Percentiles rank a stretch among this genome's conserved stretches.
Conservation (phyloP, 2,113 vertebrate genomes). For the Xenopus borealis region DNA sequence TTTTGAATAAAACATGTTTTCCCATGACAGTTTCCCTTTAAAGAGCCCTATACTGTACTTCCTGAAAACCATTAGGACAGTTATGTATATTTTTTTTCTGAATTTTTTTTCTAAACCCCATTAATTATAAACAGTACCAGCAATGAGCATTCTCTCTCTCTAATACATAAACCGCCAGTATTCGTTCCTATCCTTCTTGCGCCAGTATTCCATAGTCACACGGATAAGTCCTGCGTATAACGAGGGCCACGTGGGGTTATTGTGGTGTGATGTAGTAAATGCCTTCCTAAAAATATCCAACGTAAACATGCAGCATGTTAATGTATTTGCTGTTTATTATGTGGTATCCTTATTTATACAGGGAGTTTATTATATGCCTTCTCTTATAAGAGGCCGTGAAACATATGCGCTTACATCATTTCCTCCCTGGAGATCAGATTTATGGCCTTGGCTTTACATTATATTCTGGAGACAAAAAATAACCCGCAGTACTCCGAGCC, state of each 20-base stretch:
- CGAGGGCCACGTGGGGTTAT: conserved; percentile 21
- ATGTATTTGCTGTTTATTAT: conserved; percentile 13
- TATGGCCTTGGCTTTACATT: neutral
- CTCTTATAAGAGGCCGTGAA: conserved; percentile 4
- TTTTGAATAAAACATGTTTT: no score
- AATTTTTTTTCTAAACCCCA: no score
- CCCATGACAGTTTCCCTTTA: no score
- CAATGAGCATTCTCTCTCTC: no score
- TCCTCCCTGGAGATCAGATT: neutral
- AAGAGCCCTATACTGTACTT: no score
- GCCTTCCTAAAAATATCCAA: neutral
- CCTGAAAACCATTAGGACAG: no score
- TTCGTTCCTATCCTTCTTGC: no score
- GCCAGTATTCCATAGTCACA: neutral
- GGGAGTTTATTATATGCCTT: conserved; percentile 22
- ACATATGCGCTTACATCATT: conserved; percentile 24
- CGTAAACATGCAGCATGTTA: conserved; percentile 2
- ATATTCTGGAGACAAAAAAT: no score
- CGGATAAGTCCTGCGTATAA: conserved; percentile 8
- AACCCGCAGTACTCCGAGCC: no score
- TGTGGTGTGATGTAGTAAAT: neutral
- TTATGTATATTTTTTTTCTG: no score
- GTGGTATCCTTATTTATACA: conserved; percentile 15
- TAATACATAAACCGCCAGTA: no score
- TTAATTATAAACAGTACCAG: no score